Conservation (phyloP, 2,797 vertebrate genomes). For the Eulemur mongoz region DNA sequence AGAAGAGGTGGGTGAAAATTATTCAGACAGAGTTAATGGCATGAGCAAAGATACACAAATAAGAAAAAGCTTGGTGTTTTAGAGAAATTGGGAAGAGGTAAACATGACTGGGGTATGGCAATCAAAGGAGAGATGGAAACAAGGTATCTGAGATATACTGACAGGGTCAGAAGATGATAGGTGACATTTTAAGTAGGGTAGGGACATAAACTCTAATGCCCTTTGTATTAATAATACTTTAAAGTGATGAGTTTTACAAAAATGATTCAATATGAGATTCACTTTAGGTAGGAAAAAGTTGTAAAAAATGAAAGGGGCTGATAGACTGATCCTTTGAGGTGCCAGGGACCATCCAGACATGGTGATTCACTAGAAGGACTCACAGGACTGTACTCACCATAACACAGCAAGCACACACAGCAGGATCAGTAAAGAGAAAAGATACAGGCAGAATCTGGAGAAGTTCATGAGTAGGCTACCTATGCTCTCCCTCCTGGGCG, state of each 20-base stretch:
- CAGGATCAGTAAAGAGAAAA: background rate
- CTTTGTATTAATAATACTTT: background rate
- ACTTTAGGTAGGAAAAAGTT: background rate
- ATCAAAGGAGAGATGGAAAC: background rate
- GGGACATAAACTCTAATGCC: fast-evolving
- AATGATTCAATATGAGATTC: background rate
- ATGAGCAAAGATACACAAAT: background rate
- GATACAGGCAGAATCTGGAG: background rate
- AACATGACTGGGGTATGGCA: fast-evolving
- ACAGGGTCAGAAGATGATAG: background rate
- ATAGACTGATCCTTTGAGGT: background rate
- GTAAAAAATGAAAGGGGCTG: background rate
- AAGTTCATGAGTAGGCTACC: background rate
- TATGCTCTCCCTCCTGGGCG: background rate
- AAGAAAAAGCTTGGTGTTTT: background rate
- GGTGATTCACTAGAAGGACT: background rate
- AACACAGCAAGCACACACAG: background rate
- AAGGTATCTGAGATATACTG: background rate
- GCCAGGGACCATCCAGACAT: background rate
- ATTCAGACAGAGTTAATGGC: background rate
- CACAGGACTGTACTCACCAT: background rate
- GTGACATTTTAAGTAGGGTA: background rate
- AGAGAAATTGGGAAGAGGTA: background rate
- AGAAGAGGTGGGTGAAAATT: background rate
- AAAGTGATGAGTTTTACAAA: background rate